These are phyloP conservation scores for Corythaeola cristata DNA, from an alignment of 2,113 vertebrate genomes.

Conservation along the genomic window DNA sequence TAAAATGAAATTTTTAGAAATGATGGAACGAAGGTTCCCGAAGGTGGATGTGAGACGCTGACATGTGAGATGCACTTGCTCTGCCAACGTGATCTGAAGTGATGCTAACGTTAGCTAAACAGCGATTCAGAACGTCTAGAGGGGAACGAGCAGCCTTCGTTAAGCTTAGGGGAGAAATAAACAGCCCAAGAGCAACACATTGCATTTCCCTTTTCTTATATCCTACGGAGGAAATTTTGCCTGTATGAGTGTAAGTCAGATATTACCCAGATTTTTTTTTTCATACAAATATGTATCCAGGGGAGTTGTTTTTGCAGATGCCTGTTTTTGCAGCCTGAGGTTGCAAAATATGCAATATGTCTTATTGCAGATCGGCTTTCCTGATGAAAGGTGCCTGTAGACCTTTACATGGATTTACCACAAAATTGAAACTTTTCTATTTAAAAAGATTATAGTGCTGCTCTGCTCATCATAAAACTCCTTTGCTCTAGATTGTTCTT, in stretches of 20 bases:
- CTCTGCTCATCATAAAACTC: neutral
- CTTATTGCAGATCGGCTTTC: neutral
- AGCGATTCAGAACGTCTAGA: neutral
- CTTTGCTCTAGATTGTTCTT: neutral
- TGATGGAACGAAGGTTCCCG: neutral
- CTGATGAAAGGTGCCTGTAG: neutral
- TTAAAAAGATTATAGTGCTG: neutral
- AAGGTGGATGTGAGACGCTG: neutral
- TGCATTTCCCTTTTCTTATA: neutral
- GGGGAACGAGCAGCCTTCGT: neutral
- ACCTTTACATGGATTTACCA: neutral
- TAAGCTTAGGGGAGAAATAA: neutral
- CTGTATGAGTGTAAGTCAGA: neutral
- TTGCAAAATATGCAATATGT: neutral
- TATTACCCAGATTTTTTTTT: neutral
- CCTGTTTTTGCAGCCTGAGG: neutral
- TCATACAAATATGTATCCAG: neutral
- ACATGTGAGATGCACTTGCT: neutral
- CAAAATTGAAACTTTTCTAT: neutral
- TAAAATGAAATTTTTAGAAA: neutral
- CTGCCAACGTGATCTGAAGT: neutral
- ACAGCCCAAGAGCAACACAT: neutral
- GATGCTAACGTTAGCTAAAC: fast-evolving
- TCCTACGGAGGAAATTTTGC: neutral
- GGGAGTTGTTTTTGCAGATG: neutral